Conservation (phyloP, 92 coral and sea anemone species). For the Umimayanthus kanabou region DNA sequence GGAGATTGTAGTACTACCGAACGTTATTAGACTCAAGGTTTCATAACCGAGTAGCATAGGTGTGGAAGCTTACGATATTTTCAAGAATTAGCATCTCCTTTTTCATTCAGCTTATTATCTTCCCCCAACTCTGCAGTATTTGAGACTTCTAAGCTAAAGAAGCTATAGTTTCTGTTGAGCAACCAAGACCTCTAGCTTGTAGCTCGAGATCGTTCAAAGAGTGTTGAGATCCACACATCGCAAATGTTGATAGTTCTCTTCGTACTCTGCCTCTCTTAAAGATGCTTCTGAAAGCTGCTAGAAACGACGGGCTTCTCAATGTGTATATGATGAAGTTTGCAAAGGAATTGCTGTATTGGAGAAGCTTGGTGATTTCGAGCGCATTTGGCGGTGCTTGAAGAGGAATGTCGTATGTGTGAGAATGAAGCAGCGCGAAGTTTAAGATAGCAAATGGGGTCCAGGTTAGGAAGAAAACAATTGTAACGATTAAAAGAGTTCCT, state of each 20-base stretch:
- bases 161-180: neutral
- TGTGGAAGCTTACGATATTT: too few species aligned
- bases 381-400: neutral
- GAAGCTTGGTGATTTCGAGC: neutral
- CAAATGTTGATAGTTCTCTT: neutral
- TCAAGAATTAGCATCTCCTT: too few species aligned
- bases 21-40: neutral
- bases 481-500: neutral
- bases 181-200: neutral
- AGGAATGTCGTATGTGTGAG: neutral
- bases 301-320: neutral
- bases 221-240: neutral
- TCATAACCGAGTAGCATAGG: neutral
- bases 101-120: too few species aligned
- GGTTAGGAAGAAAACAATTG: neutral
- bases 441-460: neutral
- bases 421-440: neutral
- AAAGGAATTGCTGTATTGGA: slow-evolving; percentile 3
- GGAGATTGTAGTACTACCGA: too few species aligned
- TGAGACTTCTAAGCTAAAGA: neutral
- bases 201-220: neutral
- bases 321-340: neutral
- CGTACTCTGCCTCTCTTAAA: neutral
- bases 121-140: neutral
- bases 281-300: neutral